These are phyloP conservation scores for Onychostruthus taczanowskii DNA, from an alignment of 2,113 vertebrate species.

Conservation along the genomic window DNA sequence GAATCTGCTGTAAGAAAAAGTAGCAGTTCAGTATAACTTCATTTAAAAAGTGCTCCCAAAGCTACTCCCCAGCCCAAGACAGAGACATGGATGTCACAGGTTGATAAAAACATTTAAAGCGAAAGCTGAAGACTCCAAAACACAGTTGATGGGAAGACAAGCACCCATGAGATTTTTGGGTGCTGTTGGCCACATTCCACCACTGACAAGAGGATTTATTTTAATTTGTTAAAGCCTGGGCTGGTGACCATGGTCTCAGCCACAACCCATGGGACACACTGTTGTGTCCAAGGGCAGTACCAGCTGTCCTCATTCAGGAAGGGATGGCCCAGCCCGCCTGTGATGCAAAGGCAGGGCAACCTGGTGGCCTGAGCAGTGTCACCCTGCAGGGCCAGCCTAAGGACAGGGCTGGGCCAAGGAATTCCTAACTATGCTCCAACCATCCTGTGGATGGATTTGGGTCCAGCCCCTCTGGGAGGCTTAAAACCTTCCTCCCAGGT, in stretches of 20 bases:
- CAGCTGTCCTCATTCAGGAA: not conserved
- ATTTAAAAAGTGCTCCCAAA: not conserved
- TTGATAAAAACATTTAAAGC: not conserved
- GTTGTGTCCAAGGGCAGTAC: not conserved
- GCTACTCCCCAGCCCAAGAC: not conserved
- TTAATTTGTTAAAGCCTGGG: not conserved
- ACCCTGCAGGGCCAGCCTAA: not conserved
- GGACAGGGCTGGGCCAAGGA: not conserved
- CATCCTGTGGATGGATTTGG: not conserved
- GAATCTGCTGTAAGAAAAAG: conserved; percentile 9
- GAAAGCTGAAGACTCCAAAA: not conserved
- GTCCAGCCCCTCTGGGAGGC: not conserved
- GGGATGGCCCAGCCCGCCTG: not conserved
- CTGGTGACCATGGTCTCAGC: fast-evolving
- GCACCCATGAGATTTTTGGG: not conserved
- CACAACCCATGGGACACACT: fast-evolving
- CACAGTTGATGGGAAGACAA: not conserved
- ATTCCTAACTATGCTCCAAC: not conserved
- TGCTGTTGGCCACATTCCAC: not conserved
- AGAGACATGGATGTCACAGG: not conserved
- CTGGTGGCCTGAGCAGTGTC: not conserved
- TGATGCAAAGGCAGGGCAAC: not conserved
- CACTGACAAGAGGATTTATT: not conserved
- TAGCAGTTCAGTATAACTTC: not conserved
- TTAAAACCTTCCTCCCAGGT: not conserved